phyloP scores from a whole-genome alignment of 2,797 vertebrate genomes.

The Phalanger gymnotis region DNA sequence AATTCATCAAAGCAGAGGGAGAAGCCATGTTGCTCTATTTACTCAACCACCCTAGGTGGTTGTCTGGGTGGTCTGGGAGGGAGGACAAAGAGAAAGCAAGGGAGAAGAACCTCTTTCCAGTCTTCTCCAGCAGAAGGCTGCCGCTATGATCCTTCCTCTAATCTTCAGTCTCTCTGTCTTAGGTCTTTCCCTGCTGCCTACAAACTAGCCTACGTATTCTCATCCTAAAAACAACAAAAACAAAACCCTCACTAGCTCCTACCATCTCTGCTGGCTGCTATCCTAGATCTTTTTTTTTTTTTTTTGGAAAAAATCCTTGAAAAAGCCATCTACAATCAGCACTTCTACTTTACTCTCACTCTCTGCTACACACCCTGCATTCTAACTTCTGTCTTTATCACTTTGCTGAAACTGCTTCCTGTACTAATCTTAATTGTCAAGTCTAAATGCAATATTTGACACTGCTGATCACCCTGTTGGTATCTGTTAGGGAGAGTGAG shows the following conservation, averaged over 20 bases:
- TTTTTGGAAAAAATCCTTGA: not conserved
- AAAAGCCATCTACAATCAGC: not conserved
- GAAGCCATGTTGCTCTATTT: not conserved
- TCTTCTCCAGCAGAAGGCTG: not conserved
- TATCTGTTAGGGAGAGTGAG: not conserved
- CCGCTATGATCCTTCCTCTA: not conserved
- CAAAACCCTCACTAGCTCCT: not conserved
- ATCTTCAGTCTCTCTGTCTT: not conserved
- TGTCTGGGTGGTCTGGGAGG: not conserved
- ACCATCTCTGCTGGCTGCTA: not conserved
- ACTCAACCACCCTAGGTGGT: not conserved
- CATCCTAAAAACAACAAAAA: too few relatives aligned
- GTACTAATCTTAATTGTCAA: not conserved
- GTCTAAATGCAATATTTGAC: not conserved
- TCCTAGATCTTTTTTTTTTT: not conserved
- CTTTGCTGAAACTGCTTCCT: not conserved
- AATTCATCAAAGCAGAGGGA: not conserved
- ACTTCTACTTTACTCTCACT: not conserved
- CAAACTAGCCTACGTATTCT: too few relatives aligned
- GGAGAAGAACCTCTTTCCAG: not conserved
- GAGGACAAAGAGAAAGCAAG: not conserved
- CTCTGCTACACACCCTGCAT: not conserved
- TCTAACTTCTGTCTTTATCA: not conserved
- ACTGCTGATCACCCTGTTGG: not conserved
- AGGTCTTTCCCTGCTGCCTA: too few relatives aligned